Percentiles rank a stretch among this genome's conserved stretches.
phyloP scores from a whole-genome alignment of 2,888 invertebrate genomes.

The Formica aserva region DNA sequence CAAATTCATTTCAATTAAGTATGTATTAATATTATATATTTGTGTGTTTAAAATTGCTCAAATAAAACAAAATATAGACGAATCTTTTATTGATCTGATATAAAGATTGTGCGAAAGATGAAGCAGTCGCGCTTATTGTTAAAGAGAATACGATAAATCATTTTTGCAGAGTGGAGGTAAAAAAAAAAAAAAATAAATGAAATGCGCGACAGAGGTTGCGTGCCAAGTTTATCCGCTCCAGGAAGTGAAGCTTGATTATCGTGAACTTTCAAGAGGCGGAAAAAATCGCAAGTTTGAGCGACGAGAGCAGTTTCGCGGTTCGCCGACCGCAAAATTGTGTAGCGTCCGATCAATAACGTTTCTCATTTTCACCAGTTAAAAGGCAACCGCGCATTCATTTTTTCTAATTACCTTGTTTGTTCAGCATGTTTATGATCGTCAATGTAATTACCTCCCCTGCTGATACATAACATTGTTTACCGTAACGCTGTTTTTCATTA shows the following conservation, averaged over 20 bases:
- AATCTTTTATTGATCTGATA: neutral
- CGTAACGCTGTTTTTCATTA: conserved; percentile 37
- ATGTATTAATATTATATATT: neutral
- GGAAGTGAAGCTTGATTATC: conserved; percentile 48
- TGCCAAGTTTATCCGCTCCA: conserved; percentile 38
- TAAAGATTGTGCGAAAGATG: neutral
- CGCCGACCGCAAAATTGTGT: conserved; percentile 50
- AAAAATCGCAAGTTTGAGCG: conserved; percentile 51
- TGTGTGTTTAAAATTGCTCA: neutral
- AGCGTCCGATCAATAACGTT: conserved; percentile 41
- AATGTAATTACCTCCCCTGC: conserved; percentile 32
- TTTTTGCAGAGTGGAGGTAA: neutral
- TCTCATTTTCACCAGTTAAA: conserved; percentile 40
- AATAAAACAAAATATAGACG: neutral
- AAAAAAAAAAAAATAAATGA: conserved; percentile 8
- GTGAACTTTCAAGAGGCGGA: conserved; percentile 38
- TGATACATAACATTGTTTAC: conserved; percentile 29
- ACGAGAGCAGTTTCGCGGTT: conserved; percentile 49
- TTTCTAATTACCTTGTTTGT: conserved; percentile 51
- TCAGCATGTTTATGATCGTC: conserved; percentile 41
- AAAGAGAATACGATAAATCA: conserved; percentile 12
- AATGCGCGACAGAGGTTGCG: conserved; percentile 46
- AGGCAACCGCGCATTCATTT: conserved; percentile 22
- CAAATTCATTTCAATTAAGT: neutral
- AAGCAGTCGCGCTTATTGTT: neutral